Evolutionary conservation across 1,140 invertebrate genomes (phyloP).

Genomic region (Dendroctonus ponderosae): DNA sequence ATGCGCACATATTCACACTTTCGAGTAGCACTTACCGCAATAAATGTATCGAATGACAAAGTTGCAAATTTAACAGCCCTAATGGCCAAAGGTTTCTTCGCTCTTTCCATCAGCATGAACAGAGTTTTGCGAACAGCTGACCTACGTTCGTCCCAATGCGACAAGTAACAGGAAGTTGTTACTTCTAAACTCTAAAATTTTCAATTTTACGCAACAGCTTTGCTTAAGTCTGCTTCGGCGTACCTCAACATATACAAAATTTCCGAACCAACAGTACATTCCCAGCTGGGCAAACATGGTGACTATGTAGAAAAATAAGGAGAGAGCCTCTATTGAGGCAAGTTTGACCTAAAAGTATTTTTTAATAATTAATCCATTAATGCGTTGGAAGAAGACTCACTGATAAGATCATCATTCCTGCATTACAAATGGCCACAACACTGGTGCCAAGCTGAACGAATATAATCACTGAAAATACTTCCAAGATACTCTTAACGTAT

Average conservation of each 20-base stretch:
- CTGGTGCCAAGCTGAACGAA: slow-evolving; percentile 43
- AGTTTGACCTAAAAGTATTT: slow-evolving; percentile 16
- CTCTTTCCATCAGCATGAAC: slow-evolving; percentile 41
- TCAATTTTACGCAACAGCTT: too few relatives aligned
- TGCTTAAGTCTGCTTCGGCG: too few relatives aligned
- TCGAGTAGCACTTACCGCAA: slow-evolving; percentile 7
- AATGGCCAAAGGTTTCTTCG: slow-evolving; percentile 41
- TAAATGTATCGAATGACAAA: slow-evolving; percentile 12
- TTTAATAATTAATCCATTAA: neutral
- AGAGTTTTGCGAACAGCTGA: slow-evolving; percentile 31
- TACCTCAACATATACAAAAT: slow-evolving; percentile 41
- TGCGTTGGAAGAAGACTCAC: slow-evolving; percentile 5
- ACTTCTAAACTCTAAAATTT: slow-evolving; percentile 38
- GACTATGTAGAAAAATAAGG: slow-evolving; percentile 22
- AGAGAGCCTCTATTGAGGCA: slow-evolving; percentile 17
- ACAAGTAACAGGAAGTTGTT: slow-evolving; percentile 36
- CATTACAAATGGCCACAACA: slow-evolving; percentile 44
- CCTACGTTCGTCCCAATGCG: slow-evolving; percentile 36
- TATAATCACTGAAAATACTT: slow-evolving; percentile 41
- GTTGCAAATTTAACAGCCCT: slow-evolving; percentile 26
- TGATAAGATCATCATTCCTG: slow-evolving; percentile 37
- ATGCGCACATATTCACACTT: neutral
- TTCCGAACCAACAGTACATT: slow-evolving; percentile 46
- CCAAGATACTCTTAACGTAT: slow-evolving; percentile 35
- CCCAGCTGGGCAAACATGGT: slow-evolving; percentile 44